These are phyloP conservation scores for Oreocharis arfaki DNA, from an alignment of 2,113 vertebrate genomes.

Conservation along the genomic window DNA sequence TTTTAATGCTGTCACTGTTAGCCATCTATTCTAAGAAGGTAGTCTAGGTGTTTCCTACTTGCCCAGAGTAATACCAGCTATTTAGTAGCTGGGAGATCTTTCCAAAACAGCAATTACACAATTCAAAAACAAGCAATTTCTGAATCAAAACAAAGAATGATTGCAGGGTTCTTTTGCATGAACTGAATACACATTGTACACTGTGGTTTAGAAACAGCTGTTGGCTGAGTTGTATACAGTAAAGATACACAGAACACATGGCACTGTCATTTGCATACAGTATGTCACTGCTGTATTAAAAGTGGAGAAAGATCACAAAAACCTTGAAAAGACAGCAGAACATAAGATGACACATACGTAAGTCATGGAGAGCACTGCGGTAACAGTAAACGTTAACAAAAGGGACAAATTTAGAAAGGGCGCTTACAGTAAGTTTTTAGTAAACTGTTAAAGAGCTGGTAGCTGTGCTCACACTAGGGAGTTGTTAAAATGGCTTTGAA, in stretches of 20 bases:
- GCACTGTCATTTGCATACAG: conserved; percentile 4
- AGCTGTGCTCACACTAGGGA: neutral
- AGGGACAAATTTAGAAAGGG: neutral
- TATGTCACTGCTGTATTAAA: neutral
- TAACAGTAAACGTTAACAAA: neutral
- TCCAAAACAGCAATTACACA: neutral
- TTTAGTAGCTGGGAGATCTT: neutral
- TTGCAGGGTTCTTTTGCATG: neutral
- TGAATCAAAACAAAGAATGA: conserved; percentile 43
- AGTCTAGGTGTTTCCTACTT: neutral
- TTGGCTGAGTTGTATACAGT: neutral
- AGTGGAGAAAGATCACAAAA: neutral
- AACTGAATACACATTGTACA: neutral
- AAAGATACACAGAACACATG: conserved; percentile 23
- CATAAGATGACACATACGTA: neutral
- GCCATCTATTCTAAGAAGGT: neutral
- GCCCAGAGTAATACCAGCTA: neutral
- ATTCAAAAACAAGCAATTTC: neutral
- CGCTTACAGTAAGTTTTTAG: neutral
- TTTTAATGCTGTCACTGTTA: neutral
- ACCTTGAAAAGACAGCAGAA: neutral
- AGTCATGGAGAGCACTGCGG: neutral
- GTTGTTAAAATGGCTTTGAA: neutral
- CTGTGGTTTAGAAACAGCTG: conserved; percentile 25
- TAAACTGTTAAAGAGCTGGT: neutral